Base-by-base conservation (phyloP, 2,113 vertebrate genomes). In the Crotalus helleri region DNA sequence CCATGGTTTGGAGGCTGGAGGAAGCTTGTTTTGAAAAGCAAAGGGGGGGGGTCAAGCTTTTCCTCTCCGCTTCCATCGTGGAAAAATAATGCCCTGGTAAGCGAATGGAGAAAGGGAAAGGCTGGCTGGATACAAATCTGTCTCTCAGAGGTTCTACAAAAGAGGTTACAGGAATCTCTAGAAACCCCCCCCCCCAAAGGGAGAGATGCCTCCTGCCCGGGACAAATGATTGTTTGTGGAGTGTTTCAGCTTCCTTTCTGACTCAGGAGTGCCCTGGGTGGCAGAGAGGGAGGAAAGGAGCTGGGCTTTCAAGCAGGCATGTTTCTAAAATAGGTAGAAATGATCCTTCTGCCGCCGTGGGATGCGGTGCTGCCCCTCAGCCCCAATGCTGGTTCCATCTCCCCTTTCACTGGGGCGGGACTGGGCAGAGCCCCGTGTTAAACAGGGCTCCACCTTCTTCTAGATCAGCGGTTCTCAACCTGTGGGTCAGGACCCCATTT, bases 241-340 rank as follows among this genome's bases (percentile, higher is more conserved):
- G 94, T 61, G 88, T 46, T 59, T 12, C 0, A 88, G 85, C 74
- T 19, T 49, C 58, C 89, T 91, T 87, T 4, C 53, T n/a, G 59
- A 86, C 1, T 4, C 55, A 85, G 39, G 26, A 2, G 44, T 26
- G 23, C 46, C 24, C 69, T 81, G n/a, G 90, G 57, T 59, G 92
- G 15, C 21, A 90, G 69, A 93, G 33, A 90, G 90, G 19, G 54
- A 11, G 59, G 23, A 26, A 24, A 26, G 58, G 89, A 3, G 12
- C 0, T 53, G 24, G 3, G 57, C 13, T 13, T 0, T 1, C 0
- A 49, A 86, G 5, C 90, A 4, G 9, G 8, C 6, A 5, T 59
- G 29, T 12, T 24, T 64, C 12, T 69, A 26, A 39, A 51, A 54
- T 24, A 26, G 53, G 3, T 74, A 10, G 10, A 74, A 12, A 87